Percentiles rank a stretch among this genome's conserved stretches.
Conservation (phyloP, 53 echinoderm and acorn worm species). For the Arbacia lixula region DNA sequence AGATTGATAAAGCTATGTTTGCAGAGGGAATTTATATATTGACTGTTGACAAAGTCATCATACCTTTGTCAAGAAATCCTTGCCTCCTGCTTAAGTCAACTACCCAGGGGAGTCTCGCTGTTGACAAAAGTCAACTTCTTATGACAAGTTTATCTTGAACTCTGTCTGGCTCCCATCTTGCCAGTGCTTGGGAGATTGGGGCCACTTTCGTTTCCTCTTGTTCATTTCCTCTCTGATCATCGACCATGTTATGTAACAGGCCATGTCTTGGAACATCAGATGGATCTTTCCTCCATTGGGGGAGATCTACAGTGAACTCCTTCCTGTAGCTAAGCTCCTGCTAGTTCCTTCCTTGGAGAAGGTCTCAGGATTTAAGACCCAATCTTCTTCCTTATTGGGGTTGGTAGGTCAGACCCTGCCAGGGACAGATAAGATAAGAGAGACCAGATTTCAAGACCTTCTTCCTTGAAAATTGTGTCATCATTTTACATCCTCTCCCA, state of each 20-base stretch:
- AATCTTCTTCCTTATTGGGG: slow-evolving; percentile 39
- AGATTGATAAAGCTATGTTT: slow-evolving; percentile 49
- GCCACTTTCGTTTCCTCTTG: slow-evolving; percentile 35
- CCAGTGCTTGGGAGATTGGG: no score
- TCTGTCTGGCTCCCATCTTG: no score
- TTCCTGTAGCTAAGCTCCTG: no score
- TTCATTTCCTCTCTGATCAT: slow-evolving; percentile 13
- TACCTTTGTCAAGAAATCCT: not conserved
- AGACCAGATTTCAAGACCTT: slow-evolving; percentile 24
- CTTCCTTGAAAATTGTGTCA: slow-evolving; percentile 21
- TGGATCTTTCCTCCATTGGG: slow-evolving; percentile 9
- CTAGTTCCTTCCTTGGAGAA: slow-evolving; percentile 39
- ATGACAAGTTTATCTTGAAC: no score
- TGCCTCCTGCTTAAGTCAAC: not conserved
- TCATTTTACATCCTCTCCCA: not conserved
- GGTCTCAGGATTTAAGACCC: not conserved
- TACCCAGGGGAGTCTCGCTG: no score
- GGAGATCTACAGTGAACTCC: no score
- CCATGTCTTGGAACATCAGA: slow-evolving; percentile 26
- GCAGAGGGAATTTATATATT: slow-evolving; percentile 48
- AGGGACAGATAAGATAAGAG: slow-evolving; percentile 27
- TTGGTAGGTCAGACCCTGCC: slow-evolving; percentile 20
- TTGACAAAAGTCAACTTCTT: no score
- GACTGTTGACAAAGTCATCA: slow-evolving; percentile 37
- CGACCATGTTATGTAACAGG: slow-evolving; percentile 36